Evolutionary conservation across 1,140 invertebrate genomes (phyloP), one percentile per base, ranked within the genome.

Genomic region (Magallana gigas): DNA sequence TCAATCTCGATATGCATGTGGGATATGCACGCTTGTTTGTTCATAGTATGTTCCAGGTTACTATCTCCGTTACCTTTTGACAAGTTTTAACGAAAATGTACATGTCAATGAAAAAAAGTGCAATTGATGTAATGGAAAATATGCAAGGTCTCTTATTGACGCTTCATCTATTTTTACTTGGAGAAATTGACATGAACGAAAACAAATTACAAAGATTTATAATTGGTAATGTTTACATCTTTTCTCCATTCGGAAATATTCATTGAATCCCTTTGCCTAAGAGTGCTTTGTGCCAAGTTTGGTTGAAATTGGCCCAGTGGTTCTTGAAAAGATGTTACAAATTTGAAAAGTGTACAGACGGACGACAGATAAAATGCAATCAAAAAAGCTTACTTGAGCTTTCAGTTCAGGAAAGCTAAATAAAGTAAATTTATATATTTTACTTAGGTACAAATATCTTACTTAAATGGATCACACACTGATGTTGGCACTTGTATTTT

Each of bases 401-500:
- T 36, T 36, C 36, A 36, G 36, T 36, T 36, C 36, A 36, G 36
- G 36, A 3, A 5, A 36, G 36, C 36, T 36, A 36, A 36, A 3
- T 3, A 36, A 36, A 36, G 36, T 36, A 36, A 36, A 36, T 36
- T 36, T 36, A 36, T 36, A 36, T 36, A 36, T 36, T 36, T 36
- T 36, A 36, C 0, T 36, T 36, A 36, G 36, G 36, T 36, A 36
- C 36, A 36, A 36, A 36, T n/a, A n/a, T 68, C 62, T 68, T 68
- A 68, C 62, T 68, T 68, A 68, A 68, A 68, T 68, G 62, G 62
- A 68, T 68, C 62, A 68, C 62, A 68, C 62, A 68, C 18, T 68
- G 62, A 68, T 68, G 62, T 18, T 68, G 62, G n/a, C 12, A 68
- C 62, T 68, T 7, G 62, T 68, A 12, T 68, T 68, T 18, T 68